Conservation (phyloP, 2,113 vertebrate species). For the Tapirus terrestris region DNA sequence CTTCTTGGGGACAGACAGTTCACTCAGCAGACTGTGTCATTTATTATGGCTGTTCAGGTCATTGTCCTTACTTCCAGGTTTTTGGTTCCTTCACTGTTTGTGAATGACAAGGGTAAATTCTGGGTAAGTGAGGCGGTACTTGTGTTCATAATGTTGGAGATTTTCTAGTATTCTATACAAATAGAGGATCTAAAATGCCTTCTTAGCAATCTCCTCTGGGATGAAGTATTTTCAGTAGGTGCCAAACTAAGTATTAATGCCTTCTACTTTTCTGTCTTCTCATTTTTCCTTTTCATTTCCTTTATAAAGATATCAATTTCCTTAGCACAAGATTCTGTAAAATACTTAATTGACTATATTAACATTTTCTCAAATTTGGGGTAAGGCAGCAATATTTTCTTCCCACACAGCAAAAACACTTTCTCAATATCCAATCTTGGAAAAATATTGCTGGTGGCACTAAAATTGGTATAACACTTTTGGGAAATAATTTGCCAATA, state of each 20-base stretch:
- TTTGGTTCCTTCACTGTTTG: neutral
- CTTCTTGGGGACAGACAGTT: neutral
- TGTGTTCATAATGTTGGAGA: neutral
- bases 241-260: neutral
- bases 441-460: neutral
- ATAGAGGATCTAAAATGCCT: neutral
- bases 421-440: neutral
- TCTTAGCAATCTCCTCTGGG: neutral
- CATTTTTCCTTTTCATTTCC: neutral
- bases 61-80: neutral
- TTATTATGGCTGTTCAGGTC: neutral
- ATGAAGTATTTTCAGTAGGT: neutral
- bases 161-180: neutral
- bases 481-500: neutral
- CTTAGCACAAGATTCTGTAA: slow-evolving; percentile 14
- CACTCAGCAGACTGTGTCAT: neutral
- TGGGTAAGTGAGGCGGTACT: neutral
- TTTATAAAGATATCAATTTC: slow-evolving; percentile 11
- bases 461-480: neutral
- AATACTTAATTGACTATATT: neutral
- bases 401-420: neutral
- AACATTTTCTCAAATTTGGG: slow-evolving; percentile 39
- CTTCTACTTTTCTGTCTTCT: neutral
- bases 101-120: neutral
- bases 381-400: slow-evolving; percentile 5